phyloP scores from a whole-genome alignment of 2,797 vertebrate genomes.

The Clamator glandarius region DNA sequence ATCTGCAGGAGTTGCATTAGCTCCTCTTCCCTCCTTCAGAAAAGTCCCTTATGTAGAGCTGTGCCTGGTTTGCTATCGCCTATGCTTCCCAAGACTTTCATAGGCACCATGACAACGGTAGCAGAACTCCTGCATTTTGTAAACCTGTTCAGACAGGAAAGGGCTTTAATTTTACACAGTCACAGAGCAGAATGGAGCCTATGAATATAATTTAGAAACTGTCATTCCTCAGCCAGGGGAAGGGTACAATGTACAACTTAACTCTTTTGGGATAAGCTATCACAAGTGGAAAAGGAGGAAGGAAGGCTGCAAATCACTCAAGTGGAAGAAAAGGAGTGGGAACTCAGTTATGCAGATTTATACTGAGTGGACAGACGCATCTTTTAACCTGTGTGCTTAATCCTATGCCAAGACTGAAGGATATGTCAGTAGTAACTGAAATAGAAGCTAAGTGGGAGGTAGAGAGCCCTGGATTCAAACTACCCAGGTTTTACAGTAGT shows the following conservation, averaged over 20 bases:
- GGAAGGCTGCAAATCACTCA: not conserved
- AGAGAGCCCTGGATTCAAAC: not conserved
- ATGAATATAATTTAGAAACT: not conserved
- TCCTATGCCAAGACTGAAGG: not conserved
- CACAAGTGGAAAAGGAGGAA: not conserved
- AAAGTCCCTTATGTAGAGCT: not conserved
- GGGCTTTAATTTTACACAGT: not conserved
- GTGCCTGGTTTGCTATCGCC: not conserved
- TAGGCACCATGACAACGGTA: not conserved
- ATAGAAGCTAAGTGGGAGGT: not conserved
- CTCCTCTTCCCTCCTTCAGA: not conserved
- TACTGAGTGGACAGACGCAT: not conserved
- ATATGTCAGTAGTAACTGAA: constrained; percentile 8
- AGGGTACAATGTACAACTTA: not conserved
- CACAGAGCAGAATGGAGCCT: not conserved
- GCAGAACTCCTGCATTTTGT: not conserved
- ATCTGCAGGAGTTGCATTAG: not conserved
- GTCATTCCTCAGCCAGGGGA: not conserved
- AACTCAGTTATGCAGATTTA: not conserved
- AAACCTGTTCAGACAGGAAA: not conserved
- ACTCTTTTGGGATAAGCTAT: not conserved
- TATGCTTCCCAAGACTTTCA: not conserved
- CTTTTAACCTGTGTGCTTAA: constrained; percentile 33
- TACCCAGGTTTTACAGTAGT: not conserved
- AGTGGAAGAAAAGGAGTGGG: not conserved